Base-by-base conservation (phyloP, 2,113 vertebrate species). In the Saimiri boliviensis region DNA sequence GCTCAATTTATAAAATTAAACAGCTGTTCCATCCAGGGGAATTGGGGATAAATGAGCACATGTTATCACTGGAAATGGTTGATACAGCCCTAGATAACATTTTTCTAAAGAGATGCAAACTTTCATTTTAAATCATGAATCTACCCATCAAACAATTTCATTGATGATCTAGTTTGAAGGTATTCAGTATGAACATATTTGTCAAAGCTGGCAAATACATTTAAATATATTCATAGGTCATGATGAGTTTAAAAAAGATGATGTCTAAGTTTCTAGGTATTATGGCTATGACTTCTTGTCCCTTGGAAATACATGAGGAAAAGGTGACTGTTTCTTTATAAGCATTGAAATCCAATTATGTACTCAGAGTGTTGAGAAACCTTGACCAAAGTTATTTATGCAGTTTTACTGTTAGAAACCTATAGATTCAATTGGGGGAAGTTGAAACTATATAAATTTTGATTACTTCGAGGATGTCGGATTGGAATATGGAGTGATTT, bases 1-100 rank as follows among this genome's bases (percentile, higher is more conserved):
- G 66, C 45, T 96, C 40, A 96, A 76, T 97, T 96, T 97, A 85
- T 95, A 66, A 96, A 92, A 92, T 37, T 80, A 58, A 96, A 81
- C 93, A 95, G 77, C 91, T 97, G 93, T 93, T 89, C 32, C 84
- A 76, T 68, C 19, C 42, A 37, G 47, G 77, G 42, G 35, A 97
- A 86, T 5, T 73, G 45, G 35, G 37, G 82, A 96, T 94, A 97
- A 87, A 88, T 70, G 73, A 91, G 20, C 32, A 52, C 76, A 82
- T 81, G 81, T 94, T 89, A 82, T 13, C 79, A 16, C 0, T 93
- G 86, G 40, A 96, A 96, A 40, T 56, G 14, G 66, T 30, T 94
- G 45, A 71, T 40, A 37, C 6, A 81, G 80, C n/a, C 37, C 27
- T 63, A 89, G 70, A 84, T 63, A 94, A 40, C 93, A 32, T 45